A percentile compares a stretch with the other conserved stretches of the same genome.
These are phyloP conservation scores for Chironomus tepperi DNA, from an alignment of 1,140 invertebrate species.

Conservation along the genomic window DNA sequence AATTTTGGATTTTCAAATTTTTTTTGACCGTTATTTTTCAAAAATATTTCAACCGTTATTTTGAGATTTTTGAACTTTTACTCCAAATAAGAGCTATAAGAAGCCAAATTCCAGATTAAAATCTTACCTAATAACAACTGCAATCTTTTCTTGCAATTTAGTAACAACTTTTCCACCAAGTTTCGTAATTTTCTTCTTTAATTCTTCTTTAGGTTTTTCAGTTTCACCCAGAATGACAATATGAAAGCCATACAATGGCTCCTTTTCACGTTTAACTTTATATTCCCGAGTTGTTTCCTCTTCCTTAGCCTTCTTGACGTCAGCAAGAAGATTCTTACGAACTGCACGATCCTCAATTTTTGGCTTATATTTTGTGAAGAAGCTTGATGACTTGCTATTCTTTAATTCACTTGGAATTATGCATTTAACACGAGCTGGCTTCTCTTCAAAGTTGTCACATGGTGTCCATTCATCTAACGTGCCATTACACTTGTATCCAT, in stretches of 20 bases:
- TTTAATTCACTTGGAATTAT: constrained; percentile 60
- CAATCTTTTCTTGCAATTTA: constrained; percentile 55
- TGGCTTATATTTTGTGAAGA: constrained; percentile 61
- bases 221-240: constrained; percentile 65
- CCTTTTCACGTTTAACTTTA: constrained; percentile 47
- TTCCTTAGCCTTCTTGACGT: constrained; percentile 44
- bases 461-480: constrained; percentile 84
- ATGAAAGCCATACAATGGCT: constrained; percentile 67
- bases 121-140: constrained; percentile 56
- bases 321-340: constrained; percentile 41
- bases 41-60: no score
- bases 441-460: constrained; percentile 62
- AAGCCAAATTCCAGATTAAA: no score
- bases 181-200: constrained; percentile 59
- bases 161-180: constrained; percentile 65
- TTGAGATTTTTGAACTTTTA: no score
- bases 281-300: constrained; percentile 46
- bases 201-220: constrained; percentile 47
- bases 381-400: constrained; percentile 41
- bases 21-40: no score
- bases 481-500: constrained; percentile 73
- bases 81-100: no score
- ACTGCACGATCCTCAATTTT: constrained; percentile 55
- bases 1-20: no score
- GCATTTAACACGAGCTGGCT: constrained; percentile 67